Evolutionary conservation across 2,797 vertebrate species (phyloP), one percentile per base, ranked within the genome.

Genomic region (Gymnoscopelus microlampas): DNA sequence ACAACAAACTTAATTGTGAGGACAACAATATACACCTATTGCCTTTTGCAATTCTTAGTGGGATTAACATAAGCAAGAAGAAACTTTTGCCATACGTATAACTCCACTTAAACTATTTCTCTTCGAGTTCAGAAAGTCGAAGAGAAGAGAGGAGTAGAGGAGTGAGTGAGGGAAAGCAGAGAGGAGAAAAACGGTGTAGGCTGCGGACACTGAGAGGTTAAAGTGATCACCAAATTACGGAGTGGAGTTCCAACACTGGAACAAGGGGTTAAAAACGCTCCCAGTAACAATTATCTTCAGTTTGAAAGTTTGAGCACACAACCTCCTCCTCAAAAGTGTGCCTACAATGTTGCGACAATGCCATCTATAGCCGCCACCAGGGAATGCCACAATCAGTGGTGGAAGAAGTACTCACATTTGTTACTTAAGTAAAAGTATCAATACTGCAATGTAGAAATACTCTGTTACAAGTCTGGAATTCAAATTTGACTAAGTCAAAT

Each of bases 171-270:
- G 59, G 44, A 57, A 65, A 44, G 7, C 2, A 63, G 63, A 59
- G 59, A 35, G 72, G 53, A 74, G 56, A 63, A 64, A 69, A 76
- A 53, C 24, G 15, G 58, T 35, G 70, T 53, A 6, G 65, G 23
- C 48, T 68, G 68, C 66, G 55, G 65, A 80, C 62, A 87, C 66
- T 48, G 65, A 80, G 63, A 87, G 87, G 75, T 88, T 81, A 72
- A 86, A 91, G 92, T 85, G 80, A 85, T 90, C 78, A 91, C 86
- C 83, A 95, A 95, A 89, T 87, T 88, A 88, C 85, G 94, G 93
- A 94, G 67, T 92, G 93, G 94, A 94, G 67, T 93, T 82, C 66
- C 47, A 64, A 77, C 82, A 85, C 47, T 73, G 79, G 84, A 82
- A 66, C 59, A 77, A 71, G 56, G 83, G 88, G 84, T 87, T 87